Conservation (phyloP, 2,797 vertebrate genomes). For the Danio aesculapii region DNA sequence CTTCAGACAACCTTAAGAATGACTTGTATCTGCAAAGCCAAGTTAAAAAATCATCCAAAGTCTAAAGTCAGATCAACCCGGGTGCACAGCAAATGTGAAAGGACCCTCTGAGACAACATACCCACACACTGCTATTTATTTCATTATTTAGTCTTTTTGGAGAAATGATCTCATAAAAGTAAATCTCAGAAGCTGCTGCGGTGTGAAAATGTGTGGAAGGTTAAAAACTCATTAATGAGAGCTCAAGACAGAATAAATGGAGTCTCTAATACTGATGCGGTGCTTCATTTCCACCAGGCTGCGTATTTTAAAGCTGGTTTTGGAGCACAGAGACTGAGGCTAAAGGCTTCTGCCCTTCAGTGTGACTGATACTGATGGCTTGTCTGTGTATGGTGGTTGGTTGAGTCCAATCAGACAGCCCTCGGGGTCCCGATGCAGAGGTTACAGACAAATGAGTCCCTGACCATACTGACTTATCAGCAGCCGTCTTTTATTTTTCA, state of each 20-base stretch:
- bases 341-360: slow-evolving; percentile 11
- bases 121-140: not conserved
- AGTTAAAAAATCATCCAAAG: not conserved
- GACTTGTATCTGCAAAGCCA: no score
- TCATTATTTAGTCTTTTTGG: not conserved
- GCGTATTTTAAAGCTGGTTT: slow-evolving; percentile 11
- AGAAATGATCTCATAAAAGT: not conserved
- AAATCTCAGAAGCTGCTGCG: not conserved
- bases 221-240: slow-evolving; percentile 34
- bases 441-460: slow-evolving; percentile 67
- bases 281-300: slow-evolving; percentile 21
- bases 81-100: not conserved
- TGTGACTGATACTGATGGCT: slow-evolving; percentile 20
- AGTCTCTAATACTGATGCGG: not conserved
- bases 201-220: slow-evolving; percentile 22
- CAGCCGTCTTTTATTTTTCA: slow-evolving; percentile 62
- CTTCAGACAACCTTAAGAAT: no score
- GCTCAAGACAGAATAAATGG: not conserved
- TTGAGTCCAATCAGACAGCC: slow-evolving; percentile 58
- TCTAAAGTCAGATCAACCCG: not conserved
- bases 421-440: slow-evolving; percentile 59
- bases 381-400: not conserved
- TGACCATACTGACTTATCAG: slow-evolving; percentile 70
- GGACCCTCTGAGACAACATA: not conserved
- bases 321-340: slow-evolving; percentile 6